phyloP scores from a whole-genome alignment of 1,140 invertebrate genomes.

The Cydia fagiglandana region DNA sequence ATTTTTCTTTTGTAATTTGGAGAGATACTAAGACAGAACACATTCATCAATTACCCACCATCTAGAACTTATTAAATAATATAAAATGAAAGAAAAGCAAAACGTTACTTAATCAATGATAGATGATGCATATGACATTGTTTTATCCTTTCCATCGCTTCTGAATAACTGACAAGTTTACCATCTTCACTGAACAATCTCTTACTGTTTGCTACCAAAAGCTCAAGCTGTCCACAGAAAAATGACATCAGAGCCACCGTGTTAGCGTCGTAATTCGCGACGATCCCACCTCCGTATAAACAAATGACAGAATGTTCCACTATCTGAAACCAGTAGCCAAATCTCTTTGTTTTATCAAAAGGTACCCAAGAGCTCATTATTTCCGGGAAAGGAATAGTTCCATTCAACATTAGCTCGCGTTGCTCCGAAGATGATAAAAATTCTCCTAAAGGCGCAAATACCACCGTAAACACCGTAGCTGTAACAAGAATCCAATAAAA shows the following conservation, averaged over 20 bases:
- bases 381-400: conserved; percentile 55
- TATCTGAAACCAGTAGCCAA: conserved; percentile 52
- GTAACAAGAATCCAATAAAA: conserved; percentile 60
- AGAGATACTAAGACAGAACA: too few relatives aligned
- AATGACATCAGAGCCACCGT: conserved; percentile 63
- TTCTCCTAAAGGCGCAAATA: conserved; percentile 56
- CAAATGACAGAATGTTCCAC: conserved; percentile 54
- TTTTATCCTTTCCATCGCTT: conserved; percentile 49
- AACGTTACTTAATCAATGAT: conserved; percentile 53
- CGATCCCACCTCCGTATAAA: conserved; percentile 61
- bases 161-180: conserved; percentile 41
- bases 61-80: not conserved
- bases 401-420: conserved; percentile 45
- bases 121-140: conserved; percentile 60
- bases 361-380: conserved; percentile 51
- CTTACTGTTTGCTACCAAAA: conserved; percentile 55
- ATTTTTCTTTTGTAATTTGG: too few relatives aligned
- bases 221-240: conserved; percentile 62
- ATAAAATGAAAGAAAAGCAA: conserved; percentile 16
- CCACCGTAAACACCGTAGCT: conserved; percentile 59
- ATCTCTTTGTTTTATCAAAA: conserved; percentile 51
- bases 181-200: conserved; percentile 49
- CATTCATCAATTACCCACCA: too few relatives aligned
- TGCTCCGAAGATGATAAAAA: conserved; percentile 48
- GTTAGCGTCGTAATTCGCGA: conserved; percentile 63